Percentiles rank a stretch among this genome's conserved stretches.
phyloP scores from a whole-genome alignment of 1,140 invertebrate species.

The Campoletis sonorensis region DNA sequence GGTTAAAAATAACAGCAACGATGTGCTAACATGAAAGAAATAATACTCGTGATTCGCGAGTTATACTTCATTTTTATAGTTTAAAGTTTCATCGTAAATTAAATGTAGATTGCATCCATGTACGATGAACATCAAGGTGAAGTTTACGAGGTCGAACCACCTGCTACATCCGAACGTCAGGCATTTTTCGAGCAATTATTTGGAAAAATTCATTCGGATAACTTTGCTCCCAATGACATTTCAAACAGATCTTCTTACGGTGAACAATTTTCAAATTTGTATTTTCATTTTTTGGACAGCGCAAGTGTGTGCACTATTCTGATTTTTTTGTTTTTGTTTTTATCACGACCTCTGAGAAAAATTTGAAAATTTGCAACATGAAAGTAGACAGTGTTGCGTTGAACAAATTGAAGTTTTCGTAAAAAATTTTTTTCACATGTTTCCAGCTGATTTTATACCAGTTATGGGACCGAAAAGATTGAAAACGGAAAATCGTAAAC shows the following conservation, averaged over 20 bases:
- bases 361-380: too few species aligned
- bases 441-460: conserved; percentile 46
- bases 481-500: conserved; percentile 32
- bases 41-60: too few species aligned
- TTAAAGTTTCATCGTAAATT: too few species aligned
- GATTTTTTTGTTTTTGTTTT: too few species aligned
- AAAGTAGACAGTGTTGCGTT: too few species aligned
- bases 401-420: too few species aligned
- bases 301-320: too few species aligned
- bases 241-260: conserved; percentile 66
- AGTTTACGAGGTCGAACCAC: conserved; percentile 63
- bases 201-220: conserved; percentile 42
- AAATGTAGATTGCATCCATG: conserved; percentile 62
- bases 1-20: too few species aligned
- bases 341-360: too few species aligned
- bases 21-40: too few species aligned
- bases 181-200: conserved; percentile 71
- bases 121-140: conserved; percentile 69
- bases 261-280: conserved; percentile 44
- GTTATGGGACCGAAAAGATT: conserved; percentile 38
- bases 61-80: too few species aligned
- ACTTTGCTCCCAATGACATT: conserved; percentile 52
- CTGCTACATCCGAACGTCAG: conserved; percentile 60
- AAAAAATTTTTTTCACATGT: not conserved
- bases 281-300: not conserved